phyloP scores from a whole-genome alignment of 2,113 vertebrate genomes.

The Hyaena hyaena region DNA sequence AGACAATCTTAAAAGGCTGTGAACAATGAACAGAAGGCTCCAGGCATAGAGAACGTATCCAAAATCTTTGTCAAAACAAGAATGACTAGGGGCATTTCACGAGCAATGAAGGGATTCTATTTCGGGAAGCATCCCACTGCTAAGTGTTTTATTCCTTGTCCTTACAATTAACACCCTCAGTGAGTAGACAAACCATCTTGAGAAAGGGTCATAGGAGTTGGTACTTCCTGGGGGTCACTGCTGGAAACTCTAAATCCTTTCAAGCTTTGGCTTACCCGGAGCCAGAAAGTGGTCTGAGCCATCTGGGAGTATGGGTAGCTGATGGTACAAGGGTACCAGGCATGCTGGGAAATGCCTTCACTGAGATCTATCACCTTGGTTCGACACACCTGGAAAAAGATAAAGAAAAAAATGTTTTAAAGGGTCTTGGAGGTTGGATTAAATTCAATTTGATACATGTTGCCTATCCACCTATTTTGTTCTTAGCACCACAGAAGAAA shows the following conservation, averaged over 20 bases:
- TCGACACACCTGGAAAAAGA: conserved; percentile 90
- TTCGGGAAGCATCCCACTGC: conserved; percentile 8
- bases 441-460: background rate
- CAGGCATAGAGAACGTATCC: background rate
- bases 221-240: background rate
- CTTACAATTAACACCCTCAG: background rate
- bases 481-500: background rate
- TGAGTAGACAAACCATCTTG: background rate
- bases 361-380: conserved; percentile 96
- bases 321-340: conserved; percentile 96
- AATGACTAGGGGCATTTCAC: background rate
- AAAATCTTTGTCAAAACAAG: background rate
- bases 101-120: background rate
- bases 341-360: conserved; percentile 94
- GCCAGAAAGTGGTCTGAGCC: conserved; percentile 90
- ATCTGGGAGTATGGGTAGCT: conserved; percentile 87
- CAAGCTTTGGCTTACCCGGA: conserved; percentile 89
- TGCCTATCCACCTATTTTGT: background rate
- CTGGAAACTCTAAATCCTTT: background rate
- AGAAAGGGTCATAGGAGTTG: background rate
- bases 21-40: background rate
- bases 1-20: background rate
- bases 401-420: background rate
- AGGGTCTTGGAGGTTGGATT: background rate
- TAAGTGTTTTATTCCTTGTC: background rate